phyloP scores from a whole-genome alignment of 1,140 invertebrate species.

The Diabrotica undecimpunctata region DNA sequence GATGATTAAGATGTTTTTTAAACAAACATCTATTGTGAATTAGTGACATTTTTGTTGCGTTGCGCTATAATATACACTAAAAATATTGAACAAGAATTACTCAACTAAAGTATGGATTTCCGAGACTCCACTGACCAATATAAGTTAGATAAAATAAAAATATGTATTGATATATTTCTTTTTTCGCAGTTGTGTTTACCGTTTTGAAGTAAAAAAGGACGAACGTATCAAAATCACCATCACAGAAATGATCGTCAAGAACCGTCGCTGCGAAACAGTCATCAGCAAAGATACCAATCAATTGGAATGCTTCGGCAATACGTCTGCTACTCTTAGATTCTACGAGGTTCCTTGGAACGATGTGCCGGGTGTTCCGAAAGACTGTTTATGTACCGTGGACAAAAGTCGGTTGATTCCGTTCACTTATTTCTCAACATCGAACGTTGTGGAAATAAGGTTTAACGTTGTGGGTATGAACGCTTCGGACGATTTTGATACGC shows the following conservation, averaged over 20 bases:
- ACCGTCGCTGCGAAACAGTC: slow-evolving; percentile 61
- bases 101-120: too few species aligned
- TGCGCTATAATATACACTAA: too few species aligned
- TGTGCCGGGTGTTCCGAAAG: slow-evolving; percentile 58
- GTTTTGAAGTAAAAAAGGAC: slow-evolving; percentile 75
- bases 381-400: slow-evolving; percentile 67
- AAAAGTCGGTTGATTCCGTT: slow-evolving; percentile 57
- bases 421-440: slow-evolving; percentile 71
- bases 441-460: slow-evolving; percentile 77
- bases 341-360: slow-evolving; percentile 73
- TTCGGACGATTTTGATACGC: slow-evolving; percentile 76
- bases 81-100: too few species aligned
- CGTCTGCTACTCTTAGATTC: slow-evolving; percentile 55
- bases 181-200: slow-evolving; percentile 71
- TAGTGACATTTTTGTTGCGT: too few species aligned
- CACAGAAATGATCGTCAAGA: slow-evolving; percentile 61
- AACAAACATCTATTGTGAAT: too few species aligned
- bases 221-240: slow-evolving; percentile 70
- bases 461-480: slow-evolving; percentile 76
- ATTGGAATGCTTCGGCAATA: slow-evolving; percentile 64
- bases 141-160: too few species aligned
- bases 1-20: too few species aligned
- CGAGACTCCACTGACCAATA: too few species aligned
- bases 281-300: slow-evolving; percentile 65
- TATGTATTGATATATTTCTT: too few species aligned